phyloP scores from a whole-genome alignment of 2,113 vertebrate genomes.

The human region GRCh38 chr4:87980001-87980500 shows the following conservation, averaged over 20 bases:
- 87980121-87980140: slow-evolving; percentile 67
- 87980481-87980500: background rate
- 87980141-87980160: background rate
- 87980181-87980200: background rate
- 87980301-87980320: background rate
- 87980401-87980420: slow-evolving; percentile 81
- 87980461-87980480: background rate
- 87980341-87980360: background rate
- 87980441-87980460: background rate
- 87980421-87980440: slow-evolving; percentile 75
- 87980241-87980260: background rate
- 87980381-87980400: slow-evolving; percentile 72
- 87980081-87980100: slow-evolving; percentile 65
- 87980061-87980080: slow-evolving; percentile 55
- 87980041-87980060: slow-evolving; percentile 61
- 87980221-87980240: background rate
- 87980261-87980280: background rate
- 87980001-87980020: background rate
- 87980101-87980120: slow-evolving; percentile 66
- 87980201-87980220: background rate
- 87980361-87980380: slow-evolving; percentile 24
- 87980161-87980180: background rate
- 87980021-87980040: background rate
- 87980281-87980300: background rate
- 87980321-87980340: slow-evolving; percentile 17